These are phyloP conservation scores for Varroa destructor DNA, from an alignment of 1,140 invertebrate species.

Conservation along the genomic window DNA sequence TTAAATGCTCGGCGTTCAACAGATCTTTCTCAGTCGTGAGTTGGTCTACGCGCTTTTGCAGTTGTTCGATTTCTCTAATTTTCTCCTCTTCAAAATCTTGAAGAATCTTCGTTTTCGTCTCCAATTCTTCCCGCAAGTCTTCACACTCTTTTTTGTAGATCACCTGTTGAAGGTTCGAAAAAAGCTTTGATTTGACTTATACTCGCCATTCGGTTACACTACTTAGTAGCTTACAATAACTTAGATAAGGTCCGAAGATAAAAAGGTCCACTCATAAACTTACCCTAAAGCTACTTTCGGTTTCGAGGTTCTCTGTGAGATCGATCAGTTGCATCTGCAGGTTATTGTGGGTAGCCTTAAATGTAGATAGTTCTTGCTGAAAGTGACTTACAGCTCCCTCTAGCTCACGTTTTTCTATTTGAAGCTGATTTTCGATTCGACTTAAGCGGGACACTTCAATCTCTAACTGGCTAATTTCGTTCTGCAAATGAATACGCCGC, in stretches of 20 bases:
- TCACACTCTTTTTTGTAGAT: slow-evolving; percentile 82
- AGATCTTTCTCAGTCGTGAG: slow-evolving; percentile 28
- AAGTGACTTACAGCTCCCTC: slow-evolving; percentile 21
- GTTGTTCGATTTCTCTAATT: slow-evolving; percentile 28
- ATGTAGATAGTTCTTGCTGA: slow-evolving; percentile 18
- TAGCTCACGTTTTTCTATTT: slow-evolving; percentile 21
- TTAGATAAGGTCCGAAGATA: background rate
- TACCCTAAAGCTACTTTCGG: slow-evolving; percentile 22
- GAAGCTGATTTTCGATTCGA: slow-evolving; percentile 18
- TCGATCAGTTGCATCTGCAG: slow-evolving; percentile 9
- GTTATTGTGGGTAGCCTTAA: slow-evolving; percentile 14
- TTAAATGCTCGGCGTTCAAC: background rate
- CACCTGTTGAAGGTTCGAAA: slow-evolving; percentile 46
- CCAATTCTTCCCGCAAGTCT: slow-evolving; percentile 71
- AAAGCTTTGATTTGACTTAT: background rate
- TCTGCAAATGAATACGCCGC: slow-evolving; percentile 13
- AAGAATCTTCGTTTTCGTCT: slow-evolving; percentile 57
- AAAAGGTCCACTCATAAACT: background rate
- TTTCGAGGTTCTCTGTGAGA: slow-evolving; percentile 22
- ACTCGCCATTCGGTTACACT: background rate
- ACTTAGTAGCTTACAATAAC: background rate
- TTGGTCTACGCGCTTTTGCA: slow-evolving; percentile 32
- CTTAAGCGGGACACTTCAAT: slow-evolving; percentile 9
- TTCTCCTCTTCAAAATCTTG: slow-evolving; percentile 71
- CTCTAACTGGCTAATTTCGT: slow-evolving; percentile 7